Base-by-base conservation (phyloP, 2,113 vertebrate genomes). In the Carollia perspicillata region DNA sequence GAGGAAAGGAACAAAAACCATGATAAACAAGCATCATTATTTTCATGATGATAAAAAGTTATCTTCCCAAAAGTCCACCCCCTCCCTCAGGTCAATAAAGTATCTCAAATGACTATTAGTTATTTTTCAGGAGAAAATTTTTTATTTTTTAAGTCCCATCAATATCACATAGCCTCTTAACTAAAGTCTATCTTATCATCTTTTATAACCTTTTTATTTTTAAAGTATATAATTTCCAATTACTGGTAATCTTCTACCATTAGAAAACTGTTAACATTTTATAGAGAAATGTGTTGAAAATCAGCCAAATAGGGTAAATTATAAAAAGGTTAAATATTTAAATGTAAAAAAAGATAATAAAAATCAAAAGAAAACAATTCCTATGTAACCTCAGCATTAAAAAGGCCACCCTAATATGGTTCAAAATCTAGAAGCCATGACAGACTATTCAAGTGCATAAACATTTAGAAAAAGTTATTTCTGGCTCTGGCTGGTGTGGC, bases 131-230 rank as follows among this genome's bases (percentile, higher is more conserved):
- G 90, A 53, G 18, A 72, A 90, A 90, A 60, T 8, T 85, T 65
- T 63, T 35, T 33, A 84, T 80, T 68, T 92, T 74, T 84, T 55
- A 94, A 84, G 71, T n/a, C n/a, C 40, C 53, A 51, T 37, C n/a
- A 20, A 84, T n/a, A 49, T 83, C 30, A 72, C 30, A 53, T 1
- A 66, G 30, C 10, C 72, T 79, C 65, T 51, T 86, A 71, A 86
- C 47, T 55, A 89, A 89, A 33, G 74, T 6, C 55, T 40, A 20
- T 37, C 30, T 47, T 87, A 87, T 37, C 30, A 92, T 71, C 51
- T 66, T 85, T 72, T 69, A 42, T 51, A 95, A 63, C 16, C 78
- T 60, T 63, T 89, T 95, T 51, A 44, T 42, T 90, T 90, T 95
- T 47, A 40, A 95, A 81, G 75, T 74, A 87, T 44, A 66, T 58